Evolutionary conservation across 2,888 invertebrate species (phyloP).

Genomic region (Vannuccia rotundouncinata): DNA sequence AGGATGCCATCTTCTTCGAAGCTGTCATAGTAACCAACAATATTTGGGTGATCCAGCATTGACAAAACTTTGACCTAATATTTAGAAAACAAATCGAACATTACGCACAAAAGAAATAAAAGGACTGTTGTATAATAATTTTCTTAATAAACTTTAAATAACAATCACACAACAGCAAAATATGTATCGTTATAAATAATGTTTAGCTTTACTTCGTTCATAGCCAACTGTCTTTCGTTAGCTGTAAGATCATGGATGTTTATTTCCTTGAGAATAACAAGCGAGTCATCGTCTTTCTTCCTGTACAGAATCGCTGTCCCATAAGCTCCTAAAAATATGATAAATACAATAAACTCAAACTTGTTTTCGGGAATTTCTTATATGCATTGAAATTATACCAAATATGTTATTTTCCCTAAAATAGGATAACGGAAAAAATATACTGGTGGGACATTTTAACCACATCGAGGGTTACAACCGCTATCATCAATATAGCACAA

Average conservation of each 20-base stretch:
- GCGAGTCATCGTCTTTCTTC: conserved; percentile 62
- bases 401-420: too few species aligned
- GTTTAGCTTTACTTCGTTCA: conserved; percentile 62
- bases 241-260: conserved; percentile 66
- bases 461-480: too few species aligned
- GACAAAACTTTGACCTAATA: conserved; percentile 61
- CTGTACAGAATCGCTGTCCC: conserved; percentile 67
- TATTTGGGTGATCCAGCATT: conserved; percentile 68
- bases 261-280: conserved; percentile 70
- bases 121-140: neutral
- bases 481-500: too few species aligned
- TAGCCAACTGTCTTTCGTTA: conserved; percentile 64
- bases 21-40: conserved; percentile 68
- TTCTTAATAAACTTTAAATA: neutral
- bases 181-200: neutral
- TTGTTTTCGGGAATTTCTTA: too few species aligned
- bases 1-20: conserved; percentile 67
- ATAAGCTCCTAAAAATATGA: conserved; percentile 62
- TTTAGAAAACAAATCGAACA: too few species aligned
- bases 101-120: too few species aligned
- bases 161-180: neutral
- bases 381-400: too few species aligned
- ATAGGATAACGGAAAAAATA: too few species aligned
- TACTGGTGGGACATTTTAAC: too few species aligned
- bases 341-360: too few species aligned